Evolutionary conservation across 2,113 vertebrate species (phyloP).

Genomic region (Nothocercus julius): DNA sequence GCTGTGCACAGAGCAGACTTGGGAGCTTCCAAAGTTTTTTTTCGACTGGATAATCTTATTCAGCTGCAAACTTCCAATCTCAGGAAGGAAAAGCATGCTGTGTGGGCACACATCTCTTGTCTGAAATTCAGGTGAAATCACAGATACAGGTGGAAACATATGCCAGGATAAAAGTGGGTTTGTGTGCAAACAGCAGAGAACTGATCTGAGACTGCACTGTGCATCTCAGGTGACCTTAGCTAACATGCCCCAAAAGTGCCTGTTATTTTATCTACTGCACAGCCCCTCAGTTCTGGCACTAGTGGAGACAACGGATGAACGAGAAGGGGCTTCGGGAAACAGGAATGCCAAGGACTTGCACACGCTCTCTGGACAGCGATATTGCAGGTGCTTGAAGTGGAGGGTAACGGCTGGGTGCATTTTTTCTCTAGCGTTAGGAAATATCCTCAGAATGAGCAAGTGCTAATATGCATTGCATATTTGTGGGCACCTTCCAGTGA

Average conservation of each 20-base stretch:
- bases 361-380: background rate
- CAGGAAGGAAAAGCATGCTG: background rate
- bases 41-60: background rate
- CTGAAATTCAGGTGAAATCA: background rate
- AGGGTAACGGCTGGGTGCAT: background rate
- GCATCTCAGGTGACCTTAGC: background rate
- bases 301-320: background rate
- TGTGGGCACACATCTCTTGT: accelerated
- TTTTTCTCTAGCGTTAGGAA: background rate
- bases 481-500: background rate
- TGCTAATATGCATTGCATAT: background rate
- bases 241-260: background rate
- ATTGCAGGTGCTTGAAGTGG: background rate
- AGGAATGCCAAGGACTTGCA: background rate
- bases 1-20: background rate
- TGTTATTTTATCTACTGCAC: background rate
- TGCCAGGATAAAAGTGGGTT: accelerated
- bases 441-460: background rate
- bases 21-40: background rate
- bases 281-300: background rate
- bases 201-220: background rate
- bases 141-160: background rate
- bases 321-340: background rate
- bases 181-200: background rate
- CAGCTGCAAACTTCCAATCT: background rate